Conservation (phyloP, 2,797 vertebrate genomes). For the Caiman crocodilus region DNA sequence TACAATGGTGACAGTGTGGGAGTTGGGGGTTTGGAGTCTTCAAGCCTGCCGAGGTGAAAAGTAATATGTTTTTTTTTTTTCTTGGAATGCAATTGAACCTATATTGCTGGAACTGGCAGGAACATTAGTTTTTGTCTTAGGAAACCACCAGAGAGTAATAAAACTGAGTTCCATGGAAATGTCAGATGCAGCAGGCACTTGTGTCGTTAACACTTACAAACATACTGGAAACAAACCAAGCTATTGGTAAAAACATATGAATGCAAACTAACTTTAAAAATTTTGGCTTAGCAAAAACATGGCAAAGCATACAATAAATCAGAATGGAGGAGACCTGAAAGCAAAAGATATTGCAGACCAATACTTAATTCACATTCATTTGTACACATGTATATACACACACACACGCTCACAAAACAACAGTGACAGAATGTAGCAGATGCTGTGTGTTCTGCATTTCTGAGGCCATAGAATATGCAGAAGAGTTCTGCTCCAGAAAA, state of each 20-base stretch:
- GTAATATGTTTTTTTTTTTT: neutral
- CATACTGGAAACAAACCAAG: fast-evolving
- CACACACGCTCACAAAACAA: neutral
- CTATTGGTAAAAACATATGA: neutral
- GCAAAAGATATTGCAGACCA: neutral
- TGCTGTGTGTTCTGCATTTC: neutral
- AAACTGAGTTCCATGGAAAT: slow-evolving; percentile 40
- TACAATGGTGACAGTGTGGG: neutral
- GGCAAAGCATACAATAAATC: neutral
- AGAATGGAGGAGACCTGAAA: neutral
- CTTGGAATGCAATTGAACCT: neutral
- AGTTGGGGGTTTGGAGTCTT: neutral
- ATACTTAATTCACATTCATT: neutral
- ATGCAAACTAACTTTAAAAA: neutral
- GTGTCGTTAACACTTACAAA: neutral
- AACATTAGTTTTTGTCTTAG: neutral
- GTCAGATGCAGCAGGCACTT: neutral
- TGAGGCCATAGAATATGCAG: neutral
- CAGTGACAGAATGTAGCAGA: neutral
- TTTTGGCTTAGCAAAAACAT: neutral
- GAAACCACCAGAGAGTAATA: slow-evolving; percentile 16
- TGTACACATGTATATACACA: neutral
- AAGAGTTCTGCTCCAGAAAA: neutral
- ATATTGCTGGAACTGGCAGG: neutral
- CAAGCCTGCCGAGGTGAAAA: neutral